phyloP scores from a whole-genome alignment of 2,113 vertebrate species.

The Daubentonia madagascariensis region DNA sequence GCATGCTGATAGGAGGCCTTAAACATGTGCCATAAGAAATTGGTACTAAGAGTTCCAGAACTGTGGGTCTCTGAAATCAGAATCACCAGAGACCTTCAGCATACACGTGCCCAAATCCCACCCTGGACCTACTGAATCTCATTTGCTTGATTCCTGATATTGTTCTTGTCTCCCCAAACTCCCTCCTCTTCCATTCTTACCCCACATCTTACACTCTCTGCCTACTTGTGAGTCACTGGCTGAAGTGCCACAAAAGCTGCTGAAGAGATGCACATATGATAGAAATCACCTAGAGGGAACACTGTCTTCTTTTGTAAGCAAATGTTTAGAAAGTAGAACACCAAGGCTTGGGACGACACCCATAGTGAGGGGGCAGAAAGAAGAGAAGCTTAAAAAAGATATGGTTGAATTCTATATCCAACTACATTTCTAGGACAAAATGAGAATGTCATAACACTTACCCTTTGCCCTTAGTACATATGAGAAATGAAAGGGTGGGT shows the following conservation, averaged over 20 bases:
- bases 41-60: neutral
- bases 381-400: neutral
- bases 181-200: neutral
- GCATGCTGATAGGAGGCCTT: neutral
- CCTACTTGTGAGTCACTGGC: neutral
- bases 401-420: neutral
- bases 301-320: neutral
- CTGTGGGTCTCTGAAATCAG: neutral
- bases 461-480: neutral
- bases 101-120: neutral
- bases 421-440: neutral
- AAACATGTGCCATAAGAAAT: neutral
- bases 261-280: neutral
- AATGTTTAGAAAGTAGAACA: neutral
- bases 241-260: neutral
- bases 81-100: neutral
- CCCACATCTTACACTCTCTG: neutral
- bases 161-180: neutral
- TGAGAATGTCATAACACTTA: neutral
- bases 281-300: neutral
- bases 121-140: neutral
- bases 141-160: neutral
- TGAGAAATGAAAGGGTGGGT: neutral
- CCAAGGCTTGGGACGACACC: neutral
- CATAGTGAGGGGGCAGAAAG: neutral